phyloP scores from a whole-genome alignment of 2,888 invertebrate species.

The Eristalis pertinax region DNA sequence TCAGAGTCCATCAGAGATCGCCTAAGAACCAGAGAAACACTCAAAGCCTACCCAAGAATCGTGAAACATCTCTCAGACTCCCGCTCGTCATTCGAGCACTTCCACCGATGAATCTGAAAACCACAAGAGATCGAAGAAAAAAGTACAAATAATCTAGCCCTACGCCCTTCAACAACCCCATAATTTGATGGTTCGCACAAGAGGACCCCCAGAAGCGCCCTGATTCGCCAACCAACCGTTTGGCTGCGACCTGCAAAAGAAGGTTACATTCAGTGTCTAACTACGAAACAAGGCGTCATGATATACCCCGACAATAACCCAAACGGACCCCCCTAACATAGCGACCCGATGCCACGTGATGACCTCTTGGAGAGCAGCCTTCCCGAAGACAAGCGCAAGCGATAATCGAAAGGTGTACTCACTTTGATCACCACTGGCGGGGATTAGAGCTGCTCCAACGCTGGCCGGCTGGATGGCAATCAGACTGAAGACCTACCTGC shows the following conservation, averaged over 20 bases:
- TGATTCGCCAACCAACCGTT: not conserved
- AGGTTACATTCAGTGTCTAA: not conserved
- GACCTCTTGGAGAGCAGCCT: not conserved
- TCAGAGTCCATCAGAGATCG: not conserved
- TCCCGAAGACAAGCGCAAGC: not conserved
- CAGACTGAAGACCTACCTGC: not conserved
- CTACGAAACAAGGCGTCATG: not conserved
- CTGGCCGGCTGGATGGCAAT: not conserved
- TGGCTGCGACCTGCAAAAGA: not conserved
- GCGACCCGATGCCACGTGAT: not conserved
- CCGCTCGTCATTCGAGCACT: not conserved
- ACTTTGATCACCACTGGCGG: not conserved
- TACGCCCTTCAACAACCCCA: not conserved
- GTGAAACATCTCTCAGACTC: not conserved
- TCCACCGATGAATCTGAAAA: not conserved
- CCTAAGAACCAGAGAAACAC: not conserved
- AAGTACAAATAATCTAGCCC: not conserved
- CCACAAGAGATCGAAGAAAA: not conserved
- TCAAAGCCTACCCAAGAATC: not conserved
- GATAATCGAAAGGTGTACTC: not conserved
- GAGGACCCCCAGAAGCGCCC: too few relatives aligned
- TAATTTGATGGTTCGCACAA: too few relatives aligned
- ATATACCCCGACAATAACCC: not conserved
- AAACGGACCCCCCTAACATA: not conserved
- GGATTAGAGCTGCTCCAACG: not conserved